phyloP scores from a whole-genome alignment of 2,113 vertebrate genomes.

The Rhabdomys dilectus region DNA sequence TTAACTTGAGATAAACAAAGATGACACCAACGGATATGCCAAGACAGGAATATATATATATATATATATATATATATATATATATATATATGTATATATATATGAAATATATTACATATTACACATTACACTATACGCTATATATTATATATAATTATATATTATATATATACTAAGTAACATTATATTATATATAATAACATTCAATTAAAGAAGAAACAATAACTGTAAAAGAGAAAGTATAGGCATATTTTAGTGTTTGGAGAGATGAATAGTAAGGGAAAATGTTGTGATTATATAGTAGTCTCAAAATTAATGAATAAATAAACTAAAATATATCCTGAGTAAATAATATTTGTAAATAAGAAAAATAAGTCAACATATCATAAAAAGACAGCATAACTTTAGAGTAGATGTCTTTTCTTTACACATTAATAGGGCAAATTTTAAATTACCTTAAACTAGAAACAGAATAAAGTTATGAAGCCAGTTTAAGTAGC shows the following conservation, averaged over 20 bases:
- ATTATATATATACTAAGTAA: no score
- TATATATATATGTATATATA: no score
- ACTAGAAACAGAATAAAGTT: background rate
- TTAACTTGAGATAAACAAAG: background rate
- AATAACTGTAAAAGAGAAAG: background rate
- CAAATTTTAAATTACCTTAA: background rate
- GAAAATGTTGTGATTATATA: background rate
- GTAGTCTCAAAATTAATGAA: background rate
- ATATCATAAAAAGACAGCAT: background rate
- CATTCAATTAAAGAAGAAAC: background rate
- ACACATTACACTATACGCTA: background rate
- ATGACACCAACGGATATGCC: background rate
- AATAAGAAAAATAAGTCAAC: background rate
- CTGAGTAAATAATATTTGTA: background rate
- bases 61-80: no score
- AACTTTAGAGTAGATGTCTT: background rate
- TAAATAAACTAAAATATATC: background rate
- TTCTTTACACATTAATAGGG: background rate
- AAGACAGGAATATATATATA: no score
- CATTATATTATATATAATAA: background rate
- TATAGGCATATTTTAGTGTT: background rate
- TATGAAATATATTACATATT: no score
- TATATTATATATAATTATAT: no score
- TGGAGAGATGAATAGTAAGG: background rate
- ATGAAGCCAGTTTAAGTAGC: background rate